Percentiles rank a stretch among this genome's conserved stretches.
Conservation (phyloP, 1,140 invertebrate genomes). For the Coptotermes formosanus region DNA sequence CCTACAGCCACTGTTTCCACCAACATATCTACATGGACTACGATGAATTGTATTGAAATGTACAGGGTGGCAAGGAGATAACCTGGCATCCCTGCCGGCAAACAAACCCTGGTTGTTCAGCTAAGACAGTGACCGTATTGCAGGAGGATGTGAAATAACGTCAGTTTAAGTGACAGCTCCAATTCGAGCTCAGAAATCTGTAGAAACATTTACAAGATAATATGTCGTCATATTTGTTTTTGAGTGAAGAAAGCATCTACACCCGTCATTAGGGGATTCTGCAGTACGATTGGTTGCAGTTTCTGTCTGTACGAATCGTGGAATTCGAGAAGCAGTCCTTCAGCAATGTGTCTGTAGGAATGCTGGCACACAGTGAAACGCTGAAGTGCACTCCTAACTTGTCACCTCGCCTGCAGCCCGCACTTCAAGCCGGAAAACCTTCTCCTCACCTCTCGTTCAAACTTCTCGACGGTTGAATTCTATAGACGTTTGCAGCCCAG, state of each 20-base stretch:
- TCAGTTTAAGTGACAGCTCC: no score
- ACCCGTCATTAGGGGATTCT: not conserved
- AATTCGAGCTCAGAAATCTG: no score
- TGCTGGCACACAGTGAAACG: not conserved
- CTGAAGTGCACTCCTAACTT: slow-evolving; percentile 21
- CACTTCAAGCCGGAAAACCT: not conserved
- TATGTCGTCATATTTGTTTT: no score
- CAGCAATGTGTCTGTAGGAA: not conserved
- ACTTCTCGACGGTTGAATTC: not conserved
- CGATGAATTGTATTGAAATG: no score
- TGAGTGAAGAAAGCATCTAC: not conserved
- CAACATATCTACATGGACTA: no score
- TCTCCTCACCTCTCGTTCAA: not conserved
- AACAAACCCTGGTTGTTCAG: no score
- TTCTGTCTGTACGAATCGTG: not conserved
- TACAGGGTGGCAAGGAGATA: no score
- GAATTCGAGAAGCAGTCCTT: not conserved
- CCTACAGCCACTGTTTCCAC: no score
- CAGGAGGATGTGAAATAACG: no score
- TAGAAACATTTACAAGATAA: no score
- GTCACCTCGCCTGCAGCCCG: not conserved
- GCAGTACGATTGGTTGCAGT: not conserved
- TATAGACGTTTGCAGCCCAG: not conserved
- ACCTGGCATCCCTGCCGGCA: no score
- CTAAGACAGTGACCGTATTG: no score